Evolutionary conservation across 2,797 vertebrate species (phyloP).

Genomic region (Ibycter americanus): DNA sequence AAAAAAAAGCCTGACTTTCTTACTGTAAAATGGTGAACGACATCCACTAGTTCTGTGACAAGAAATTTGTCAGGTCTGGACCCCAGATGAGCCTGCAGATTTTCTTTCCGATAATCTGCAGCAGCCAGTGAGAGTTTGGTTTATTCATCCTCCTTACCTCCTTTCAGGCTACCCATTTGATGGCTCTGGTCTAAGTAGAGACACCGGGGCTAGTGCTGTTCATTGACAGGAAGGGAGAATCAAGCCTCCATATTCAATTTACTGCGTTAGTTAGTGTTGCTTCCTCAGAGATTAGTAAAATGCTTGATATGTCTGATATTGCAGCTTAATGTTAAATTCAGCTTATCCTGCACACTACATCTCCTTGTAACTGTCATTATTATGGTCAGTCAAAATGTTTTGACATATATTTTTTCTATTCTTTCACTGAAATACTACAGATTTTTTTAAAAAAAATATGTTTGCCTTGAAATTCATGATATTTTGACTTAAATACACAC

Average conservation of each 20-base stretch:
- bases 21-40: background rate
- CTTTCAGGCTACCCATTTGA: background rate
- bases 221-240: background rate
- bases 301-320: background rate
- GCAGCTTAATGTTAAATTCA: background rate
- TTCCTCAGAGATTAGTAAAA: background rate
- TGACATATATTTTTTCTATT: background rate
- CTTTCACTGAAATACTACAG: background rate
- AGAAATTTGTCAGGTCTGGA: background rate
- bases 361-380: background rate
- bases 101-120: background rate
- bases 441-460: fast-evolving
- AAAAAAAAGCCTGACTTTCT: background rate
- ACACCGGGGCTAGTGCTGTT: background rate
- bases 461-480: background rate
- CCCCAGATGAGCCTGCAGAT: background rate
- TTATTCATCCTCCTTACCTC: background rate
- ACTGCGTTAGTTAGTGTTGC: background rate
- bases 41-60: background rate
- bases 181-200: background rate
- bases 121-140: background rate
- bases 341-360: background rate
- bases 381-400: background rate
- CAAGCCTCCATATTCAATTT: background rate
- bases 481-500: background rate